These are phyloP conservation scores for Meandrina meandrites DNA, from an alignment of 92 coral and sea anemone genomes.

Conservation along the genomic window DNA sequence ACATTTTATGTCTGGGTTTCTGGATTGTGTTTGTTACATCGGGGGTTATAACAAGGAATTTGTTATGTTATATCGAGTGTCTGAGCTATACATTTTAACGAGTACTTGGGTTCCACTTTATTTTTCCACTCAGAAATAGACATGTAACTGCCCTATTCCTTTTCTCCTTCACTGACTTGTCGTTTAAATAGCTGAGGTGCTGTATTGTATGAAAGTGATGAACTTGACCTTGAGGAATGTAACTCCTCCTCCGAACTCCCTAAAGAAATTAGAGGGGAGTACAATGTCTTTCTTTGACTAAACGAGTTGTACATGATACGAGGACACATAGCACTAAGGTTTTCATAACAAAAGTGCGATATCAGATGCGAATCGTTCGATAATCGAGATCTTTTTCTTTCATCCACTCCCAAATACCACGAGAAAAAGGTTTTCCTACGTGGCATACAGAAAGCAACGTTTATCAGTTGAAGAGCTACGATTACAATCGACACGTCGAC, in stretches of 20 bases:
- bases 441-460: constrained; percentile 71
- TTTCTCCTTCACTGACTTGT: constrained; percentile 3
- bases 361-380: constrained; percentile 71
- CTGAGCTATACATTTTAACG: no score
- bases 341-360: constrained; percentile 73
- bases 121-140: no score
- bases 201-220: constrained; percentile 50
- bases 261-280: constrained; percentile 59
- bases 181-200: constrained; percentile 52
- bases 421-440: constrained; percentile 67
- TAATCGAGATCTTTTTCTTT: constrained; percentile 21
- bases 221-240: constrained; percentile 33
- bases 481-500: constrained; percentile 65
- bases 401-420: constrained; percentile 49
- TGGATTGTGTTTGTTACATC: no score
- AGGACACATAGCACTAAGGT: constrained; percentile 60
- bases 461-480: constrained; percentile 66
- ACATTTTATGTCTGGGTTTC: no score
- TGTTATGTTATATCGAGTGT: no score
- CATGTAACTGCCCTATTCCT: neutral
- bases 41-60: no score
- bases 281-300: constrained; percentile 11
- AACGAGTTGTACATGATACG: constrained; percentile 33
- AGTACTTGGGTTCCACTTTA: no score
- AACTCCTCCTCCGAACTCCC: constrained; percentile 52